These are phyloP conservation scores for Furcifer pardalis DNA, from an alignment of 2,797 vertebrate species.

Conservation along the genomic window DNA sequence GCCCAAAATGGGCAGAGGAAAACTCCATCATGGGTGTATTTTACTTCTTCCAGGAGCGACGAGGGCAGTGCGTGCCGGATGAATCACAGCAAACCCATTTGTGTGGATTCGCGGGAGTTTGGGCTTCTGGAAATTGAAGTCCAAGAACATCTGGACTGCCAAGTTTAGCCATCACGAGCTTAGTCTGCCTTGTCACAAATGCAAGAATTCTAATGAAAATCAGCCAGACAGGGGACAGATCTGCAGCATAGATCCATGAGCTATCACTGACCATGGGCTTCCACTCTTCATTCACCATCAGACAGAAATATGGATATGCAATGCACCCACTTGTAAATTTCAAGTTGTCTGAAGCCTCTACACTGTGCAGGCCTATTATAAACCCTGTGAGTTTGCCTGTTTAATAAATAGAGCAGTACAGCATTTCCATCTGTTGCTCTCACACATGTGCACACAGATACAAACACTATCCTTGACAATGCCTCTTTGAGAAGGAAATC, in stretches of 20 bases:
- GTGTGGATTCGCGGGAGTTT: no score
- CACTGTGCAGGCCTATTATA: neutral
- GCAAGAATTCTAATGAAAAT: neutral
- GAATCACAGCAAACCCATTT: no score
- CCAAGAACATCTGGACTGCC: no score
- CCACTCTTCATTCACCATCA: neutral
- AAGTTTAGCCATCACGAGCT: no score
- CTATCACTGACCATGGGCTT: neutral
- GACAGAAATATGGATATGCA: neutral
- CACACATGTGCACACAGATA: neutral
- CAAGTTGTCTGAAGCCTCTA: neutral
- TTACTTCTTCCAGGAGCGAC: no score
- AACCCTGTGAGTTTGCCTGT: neutral
- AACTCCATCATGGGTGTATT: no score
- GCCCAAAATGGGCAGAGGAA: no score
- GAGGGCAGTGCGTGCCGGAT: no score
- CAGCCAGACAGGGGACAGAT: no score
- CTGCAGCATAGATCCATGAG: neutral
- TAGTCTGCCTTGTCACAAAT: neutral
- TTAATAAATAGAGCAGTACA: neutral
- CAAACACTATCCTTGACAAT: neutral
- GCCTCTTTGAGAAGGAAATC: neutral
- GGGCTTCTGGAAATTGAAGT: no score
- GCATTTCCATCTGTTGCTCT: neutral
- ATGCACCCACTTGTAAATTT: neutral